Evolutionary conservation across 2,888 invertebrate genomes (phyloP).

Genomic region (Hipparchia sbordonii): DNA sequence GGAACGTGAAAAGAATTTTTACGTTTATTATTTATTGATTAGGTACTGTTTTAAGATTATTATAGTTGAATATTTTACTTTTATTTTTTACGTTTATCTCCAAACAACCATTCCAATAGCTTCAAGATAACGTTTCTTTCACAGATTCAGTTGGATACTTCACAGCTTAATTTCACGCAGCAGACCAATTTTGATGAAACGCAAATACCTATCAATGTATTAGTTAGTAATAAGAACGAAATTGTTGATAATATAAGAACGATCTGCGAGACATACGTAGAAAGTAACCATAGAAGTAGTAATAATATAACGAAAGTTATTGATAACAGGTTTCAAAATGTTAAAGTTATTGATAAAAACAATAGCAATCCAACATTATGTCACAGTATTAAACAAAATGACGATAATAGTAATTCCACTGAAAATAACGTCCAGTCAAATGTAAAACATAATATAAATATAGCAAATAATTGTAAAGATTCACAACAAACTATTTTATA

Average conservation of each 20-base stretch:
- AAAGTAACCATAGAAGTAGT: neutral
- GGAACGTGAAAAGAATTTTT: too few relatives aligned
- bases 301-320: conserved; percentile 7
- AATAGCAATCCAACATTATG: neutral
- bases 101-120: too few relatives aligned
- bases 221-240: neutral
- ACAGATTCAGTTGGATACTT: neutral
- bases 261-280: neutral
- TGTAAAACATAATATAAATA: neutral
- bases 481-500: conserved; percentile 40
- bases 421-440: neutral
- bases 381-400: neutral
- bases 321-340: neutral
- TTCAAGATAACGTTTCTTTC: neutral
- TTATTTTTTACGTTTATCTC: too few relatives aligned
- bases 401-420: neutral
- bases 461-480: conserved; percentile 18
- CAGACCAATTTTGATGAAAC: conserved; percentile 34
- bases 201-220: neutral
- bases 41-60: too few relatives aligned
- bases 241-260: neutral
- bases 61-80: too few relatives aligned
- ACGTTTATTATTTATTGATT: too few relatives aligned
- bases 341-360: neutral
- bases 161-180: conserved; percentile 22